Conservation (phyloP, 2,888 invertebrate genomes). For the Melieria crassipennis region DNA sequence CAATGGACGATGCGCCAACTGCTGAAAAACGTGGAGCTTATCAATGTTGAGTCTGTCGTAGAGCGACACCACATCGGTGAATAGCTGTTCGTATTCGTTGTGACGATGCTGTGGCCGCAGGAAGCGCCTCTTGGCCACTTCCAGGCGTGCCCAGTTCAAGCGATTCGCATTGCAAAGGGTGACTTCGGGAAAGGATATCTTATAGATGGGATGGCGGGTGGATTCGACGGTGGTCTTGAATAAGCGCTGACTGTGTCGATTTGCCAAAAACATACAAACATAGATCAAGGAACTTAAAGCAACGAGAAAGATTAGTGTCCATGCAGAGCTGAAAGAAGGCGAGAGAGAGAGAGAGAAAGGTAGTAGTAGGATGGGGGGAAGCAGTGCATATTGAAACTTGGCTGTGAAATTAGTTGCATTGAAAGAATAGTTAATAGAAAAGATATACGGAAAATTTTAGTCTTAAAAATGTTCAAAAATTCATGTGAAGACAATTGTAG, state of each 20-base stretch:
- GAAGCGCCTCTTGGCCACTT: slow-evolving; percentile 48
- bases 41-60: slow-evolving; percentile 55
- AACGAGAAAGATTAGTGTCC: slow-evolving; percentile 5
- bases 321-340: background rate
- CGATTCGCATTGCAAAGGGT: slow-evolving; percentile 62
- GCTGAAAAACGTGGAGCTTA: slow-evolving; percentile 49
- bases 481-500: too few relatives aligned
- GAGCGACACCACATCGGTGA: slow-evolving; percentile 49
- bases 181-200: slow-evolving; percentile 60
- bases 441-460: too few relatives aligned
- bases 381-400: too few relatives aligned
- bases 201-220: slow-evolving; percentile 53
- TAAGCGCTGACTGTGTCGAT: slow-evolving; percentile 23
- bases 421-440: too few relatives aligned
- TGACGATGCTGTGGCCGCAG: slow-evolving; percentile 43
- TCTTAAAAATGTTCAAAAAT: too few relatives aligned
- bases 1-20: slow-evolving; percentile 25
- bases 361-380: too few relatives aligned
- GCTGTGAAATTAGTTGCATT: too few relatives aligned
- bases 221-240: slow-evolving; percentile 58
- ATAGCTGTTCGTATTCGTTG: slow-evolving; percentile 42
- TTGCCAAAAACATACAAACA: slow-evolving; percentile 27
- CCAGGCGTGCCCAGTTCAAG: slow-evolving; percentile 60
- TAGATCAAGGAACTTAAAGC: slow-evolving; percentile 25
- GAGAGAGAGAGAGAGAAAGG: background rate